Evolutionary conservation across 1,140 invertebrate genomes (phyloP), one percentile per base, ranked within the genome.

Genomic region (Drosophila athabasca): DNA sequence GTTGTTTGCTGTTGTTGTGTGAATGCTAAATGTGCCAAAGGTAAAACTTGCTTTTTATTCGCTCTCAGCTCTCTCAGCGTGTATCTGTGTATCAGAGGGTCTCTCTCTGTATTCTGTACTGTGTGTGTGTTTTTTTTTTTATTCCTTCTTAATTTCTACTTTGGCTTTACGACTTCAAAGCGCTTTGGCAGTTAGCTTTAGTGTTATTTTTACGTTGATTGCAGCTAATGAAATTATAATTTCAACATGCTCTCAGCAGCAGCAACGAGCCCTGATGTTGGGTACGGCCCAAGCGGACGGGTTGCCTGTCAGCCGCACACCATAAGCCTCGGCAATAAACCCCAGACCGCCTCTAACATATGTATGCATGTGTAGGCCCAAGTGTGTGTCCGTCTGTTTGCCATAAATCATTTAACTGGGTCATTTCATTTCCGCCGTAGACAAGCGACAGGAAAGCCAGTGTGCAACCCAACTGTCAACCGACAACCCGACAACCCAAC

Each of bases 171-270:
- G 82, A 87, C 77, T 82, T 78, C 69, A 71, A 77, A 85, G 82
- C 66, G 83, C 83, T 75, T 67, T 71, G 73, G 74, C 81, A 67
- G 73, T 85, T 75, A 75, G 13, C 82, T 82, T 85, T 70, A 87
- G 79, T 87, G 82, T 87, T 87, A 88, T 87, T 87, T 87, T 87
- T 87, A 87, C 79, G 83, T 74, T 87, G 83, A 87, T 87, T 88
- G 83, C 79, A 87, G 82, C 82, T 87, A 87, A 87, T 87, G 82
- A 87, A 87, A 87, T 82, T 87, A 87, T 87, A 88, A 87, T 87
- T 87, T 88, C 46, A 88, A 69, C 75, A 78, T 55, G 74, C 61
- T 70, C 61, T 70, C 73, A 65, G 73, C 74, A 62, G 26, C 57
- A 66, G 35, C 35, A 39, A 5, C 35, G 11, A 45, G 69, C 78